phyloP scores from a whole-genome alignment of 2,113 vertebrate genomes.

The Gasterosteus nipponicus region DNA sequence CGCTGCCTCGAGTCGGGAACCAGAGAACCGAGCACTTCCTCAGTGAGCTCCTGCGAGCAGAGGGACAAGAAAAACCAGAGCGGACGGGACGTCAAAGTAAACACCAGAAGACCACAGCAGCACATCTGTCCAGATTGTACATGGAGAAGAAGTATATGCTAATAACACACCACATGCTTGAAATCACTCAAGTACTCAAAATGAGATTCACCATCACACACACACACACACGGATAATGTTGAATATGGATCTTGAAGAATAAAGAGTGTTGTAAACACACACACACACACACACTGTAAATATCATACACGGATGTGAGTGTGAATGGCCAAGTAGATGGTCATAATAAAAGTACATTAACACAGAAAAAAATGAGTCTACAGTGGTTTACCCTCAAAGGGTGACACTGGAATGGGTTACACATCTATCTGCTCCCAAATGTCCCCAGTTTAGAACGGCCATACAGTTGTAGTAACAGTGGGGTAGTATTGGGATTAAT shows the following conservation, averaged over 20 bases:
- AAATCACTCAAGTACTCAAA: slow-evolving; percentile 20
- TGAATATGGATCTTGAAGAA: slow-evolving; percentile 38
- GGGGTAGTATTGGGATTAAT: slow-evolving; percentile 65
- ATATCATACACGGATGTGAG: slow-evolving; percentile 38
- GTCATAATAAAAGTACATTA: slow-evolving; percentile 27
- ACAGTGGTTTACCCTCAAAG: slow-evolving; percentile 42
- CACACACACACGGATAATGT: slow-evolving; percentile 37
- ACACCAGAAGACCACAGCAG: slow-evolving; percentile 4
- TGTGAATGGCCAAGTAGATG: slow-evolving; percentile 37
- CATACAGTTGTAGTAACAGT: slow-evolving; percentile 42
- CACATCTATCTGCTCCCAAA: slow-evolving; percentile 41
- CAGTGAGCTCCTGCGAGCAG: slow-evolving; percentile 81
- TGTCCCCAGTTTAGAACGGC: slow-evolving; percentile 54
- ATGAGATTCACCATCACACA: slow-evolving; percentile 32
- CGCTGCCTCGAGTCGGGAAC: slow-evolving; percentile 94
- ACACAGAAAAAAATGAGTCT: slow-evolving; percentile 32
- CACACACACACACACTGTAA: slow-evolving; percentile 11
- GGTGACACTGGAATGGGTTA: slow-evolving; percentile 47
- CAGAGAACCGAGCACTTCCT: slow-evolving; percentile 84
- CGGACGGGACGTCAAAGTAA: background rate
- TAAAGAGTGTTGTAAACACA: slow-evolving; percentile 13
- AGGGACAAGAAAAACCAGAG: background rate
- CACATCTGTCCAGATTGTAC: slow-evolving; percentile 22
- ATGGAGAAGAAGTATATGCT: slow-evolving; percentile 51
- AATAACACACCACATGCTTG: slow-evolving; percentile 64